Percentiles rank a stretch among this genome's conserved stretches.
These are phyloP conservation scores for Diarsia rubi DNA, from an alignment of 2,888 invertebrate species.

Conservation along the genomic window DNA sequence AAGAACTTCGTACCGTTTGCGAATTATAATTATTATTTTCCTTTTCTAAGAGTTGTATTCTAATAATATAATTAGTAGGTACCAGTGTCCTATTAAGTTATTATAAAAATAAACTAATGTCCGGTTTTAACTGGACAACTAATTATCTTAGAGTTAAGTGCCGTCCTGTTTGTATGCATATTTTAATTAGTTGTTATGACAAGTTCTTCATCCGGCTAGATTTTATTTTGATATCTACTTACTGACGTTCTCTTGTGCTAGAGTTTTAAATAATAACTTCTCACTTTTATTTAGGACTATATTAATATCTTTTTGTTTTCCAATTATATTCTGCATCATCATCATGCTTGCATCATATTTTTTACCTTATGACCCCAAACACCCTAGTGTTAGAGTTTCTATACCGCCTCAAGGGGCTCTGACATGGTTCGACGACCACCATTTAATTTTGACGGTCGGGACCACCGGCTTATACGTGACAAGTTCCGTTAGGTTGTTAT, in stretches of 20 bases:
- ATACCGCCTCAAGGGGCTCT: no score
- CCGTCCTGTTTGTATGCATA: neutral
- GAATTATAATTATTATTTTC: slow-evolving; percentile 11
- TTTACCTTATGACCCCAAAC: no score
- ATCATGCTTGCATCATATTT: no score
- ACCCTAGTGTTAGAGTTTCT: no score
- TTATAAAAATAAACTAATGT: slow-evolving; percentile 3
- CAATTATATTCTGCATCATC: no score
- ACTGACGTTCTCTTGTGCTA: neutral
- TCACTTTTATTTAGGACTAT: neutral
- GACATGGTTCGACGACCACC: no score
- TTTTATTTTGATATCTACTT: neutral
- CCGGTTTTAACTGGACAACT: neutral
- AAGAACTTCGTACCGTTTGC: neutral
- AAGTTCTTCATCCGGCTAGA: neutral
- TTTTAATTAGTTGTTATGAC: neutral
- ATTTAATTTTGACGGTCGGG: no score
- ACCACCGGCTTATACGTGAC: no score
- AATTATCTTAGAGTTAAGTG: neutral
- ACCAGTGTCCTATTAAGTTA: neutral
- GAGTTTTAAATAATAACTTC: neutral
- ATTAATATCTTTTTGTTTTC: neutral
- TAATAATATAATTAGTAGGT: slow-evolving; percentile 6
- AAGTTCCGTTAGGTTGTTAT: no score
- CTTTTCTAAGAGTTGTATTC: neutral